A percentile compares a stretch with the other conserved stretches of the same genome.
Evolutionary conservation across 1,140 invertebrate species (phyloP).

Genomic region (Plectrocnemia conspersa): DNA sequence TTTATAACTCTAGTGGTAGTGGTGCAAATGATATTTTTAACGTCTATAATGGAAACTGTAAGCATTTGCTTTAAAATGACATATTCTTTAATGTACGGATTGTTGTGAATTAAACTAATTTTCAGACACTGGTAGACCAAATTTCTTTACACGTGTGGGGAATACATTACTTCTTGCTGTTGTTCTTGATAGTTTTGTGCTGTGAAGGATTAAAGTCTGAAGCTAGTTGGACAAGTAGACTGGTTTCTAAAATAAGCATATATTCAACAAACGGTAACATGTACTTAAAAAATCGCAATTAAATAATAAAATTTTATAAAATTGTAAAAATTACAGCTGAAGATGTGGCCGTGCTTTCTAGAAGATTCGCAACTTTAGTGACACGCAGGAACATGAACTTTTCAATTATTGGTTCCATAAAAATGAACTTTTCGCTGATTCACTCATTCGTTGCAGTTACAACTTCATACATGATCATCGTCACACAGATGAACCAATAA

Average conservation of each 20-base stretch:
- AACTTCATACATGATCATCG: conserved; percentile 1
- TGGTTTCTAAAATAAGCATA: background rate
- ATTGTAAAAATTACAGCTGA: background rate
- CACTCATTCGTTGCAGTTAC: background rate
- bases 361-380: background rate
- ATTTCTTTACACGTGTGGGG: background rate
- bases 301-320: background rate
- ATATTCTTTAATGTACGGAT: no score
- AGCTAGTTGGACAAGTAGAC: background rate
- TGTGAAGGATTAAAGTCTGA: background rate
- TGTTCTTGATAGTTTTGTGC: background rate
- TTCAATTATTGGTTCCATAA: background rate
- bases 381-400: background rate
- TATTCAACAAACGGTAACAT: background rate
- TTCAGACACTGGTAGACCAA: background rate
- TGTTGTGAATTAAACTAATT: no score
- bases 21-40: background rate
- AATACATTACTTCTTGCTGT: background rate
- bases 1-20: background rate
- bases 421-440: conserved; percentile 1
- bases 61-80: no score
- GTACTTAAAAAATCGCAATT: background rate
- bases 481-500: background rate
- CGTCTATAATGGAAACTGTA: no score
- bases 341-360: no score